Conservation (phyloP, 1,140 invertebrate species). For the Drosophila truncata region DNA sequence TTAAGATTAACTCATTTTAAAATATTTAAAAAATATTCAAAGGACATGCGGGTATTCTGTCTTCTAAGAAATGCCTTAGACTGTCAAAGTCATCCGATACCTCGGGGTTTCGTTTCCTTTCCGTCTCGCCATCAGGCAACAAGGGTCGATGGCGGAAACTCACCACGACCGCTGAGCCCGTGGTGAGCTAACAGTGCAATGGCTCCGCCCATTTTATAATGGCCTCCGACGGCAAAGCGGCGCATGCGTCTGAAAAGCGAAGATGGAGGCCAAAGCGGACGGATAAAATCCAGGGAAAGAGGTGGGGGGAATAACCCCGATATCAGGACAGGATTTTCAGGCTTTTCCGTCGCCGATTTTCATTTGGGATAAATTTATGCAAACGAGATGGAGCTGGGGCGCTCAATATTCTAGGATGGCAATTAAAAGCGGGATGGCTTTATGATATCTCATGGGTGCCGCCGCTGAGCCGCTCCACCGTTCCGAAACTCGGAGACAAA, state of each 20-base stretch:
- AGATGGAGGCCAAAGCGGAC: conserved; percentile 59
- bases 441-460: conserved; percentile 72
- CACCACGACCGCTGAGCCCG: conserved; percentile 51
- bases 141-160: conserved; percentile 52
- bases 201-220: conserved; percentile 82
- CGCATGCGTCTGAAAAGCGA: conserved; percentile 71
- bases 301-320: conserved; percentile 11
- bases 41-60: conserved; percentile 4
- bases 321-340: conserved; percentile 31
- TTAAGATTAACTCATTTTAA: not conserved
- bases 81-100: conserved; percentile 1
- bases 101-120: conserved; percentile 8
- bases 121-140: conserved; percentile 21
- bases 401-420: conserved; percentile 70
- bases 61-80: conserved; percentile 18
- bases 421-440: conserved; percentile 78
- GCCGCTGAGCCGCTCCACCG: conserved; percentile 30
- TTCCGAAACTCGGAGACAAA: conserved; percentile 9
- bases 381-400: conserved; percentile 52
- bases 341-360: conserved; percentile 75
- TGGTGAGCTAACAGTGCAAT: conserved; percentile 47
- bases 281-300: conserved; percentile 19
- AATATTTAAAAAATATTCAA: not conserved
- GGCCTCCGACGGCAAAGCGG: conserved; percentile 59
- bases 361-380: conserved; percentile 76